A percentile compares a stretch with the other conserved stretches of the same genome.
Conservation (phyloP, 2,797 vertebrate species). For the Tokudaia tokunoshimensis region DNA sequence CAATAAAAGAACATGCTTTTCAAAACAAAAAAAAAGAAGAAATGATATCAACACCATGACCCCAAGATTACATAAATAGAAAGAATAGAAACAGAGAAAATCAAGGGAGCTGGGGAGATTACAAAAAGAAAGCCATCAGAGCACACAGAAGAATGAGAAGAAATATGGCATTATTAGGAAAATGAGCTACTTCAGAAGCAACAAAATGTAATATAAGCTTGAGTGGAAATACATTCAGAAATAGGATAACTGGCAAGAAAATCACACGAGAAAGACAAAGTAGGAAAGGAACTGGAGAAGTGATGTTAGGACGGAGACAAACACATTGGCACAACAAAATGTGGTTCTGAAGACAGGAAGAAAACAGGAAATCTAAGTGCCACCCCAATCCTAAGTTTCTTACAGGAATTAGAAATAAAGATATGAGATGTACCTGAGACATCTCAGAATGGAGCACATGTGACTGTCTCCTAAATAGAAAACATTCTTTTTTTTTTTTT, state of each 20-base stretch:
- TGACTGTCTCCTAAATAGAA: neutral
- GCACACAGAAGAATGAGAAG: neutral
- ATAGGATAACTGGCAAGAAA: neutral
- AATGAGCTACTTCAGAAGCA: constrained; percentile 36
- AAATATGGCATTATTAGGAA: constrained; percentile 24
- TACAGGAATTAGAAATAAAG: constrained; percentile 29
- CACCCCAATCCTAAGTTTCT: neutral
- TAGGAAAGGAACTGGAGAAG: constrained; percentile 36
- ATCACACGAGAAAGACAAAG: constrained; percentile 51
- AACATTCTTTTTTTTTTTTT: neutral
- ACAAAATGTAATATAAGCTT: constrained; percentile 34
- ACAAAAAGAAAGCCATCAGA: constrained; percentile 10
- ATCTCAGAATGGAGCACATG: neutral
- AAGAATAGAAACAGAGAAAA: constrained; percentile 33
- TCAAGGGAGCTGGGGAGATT: neutral
- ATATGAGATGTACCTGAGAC: neutral
- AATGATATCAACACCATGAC: neutral
- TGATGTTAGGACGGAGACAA: constrained; percentile 38
- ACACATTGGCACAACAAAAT: neutral
- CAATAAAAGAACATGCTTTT: no score
- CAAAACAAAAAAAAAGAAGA: no score
- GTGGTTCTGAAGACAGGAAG: constrained; percentile 20
- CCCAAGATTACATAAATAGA: neutral
- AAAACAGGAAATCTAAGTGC: constrained; percentile 15
- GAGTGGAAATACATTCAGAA: constrained; percentile 52